Base-by-base conservation (phyloP, 1,140 invertebrate genomes). In the Helicoverpa zea region DNA sequence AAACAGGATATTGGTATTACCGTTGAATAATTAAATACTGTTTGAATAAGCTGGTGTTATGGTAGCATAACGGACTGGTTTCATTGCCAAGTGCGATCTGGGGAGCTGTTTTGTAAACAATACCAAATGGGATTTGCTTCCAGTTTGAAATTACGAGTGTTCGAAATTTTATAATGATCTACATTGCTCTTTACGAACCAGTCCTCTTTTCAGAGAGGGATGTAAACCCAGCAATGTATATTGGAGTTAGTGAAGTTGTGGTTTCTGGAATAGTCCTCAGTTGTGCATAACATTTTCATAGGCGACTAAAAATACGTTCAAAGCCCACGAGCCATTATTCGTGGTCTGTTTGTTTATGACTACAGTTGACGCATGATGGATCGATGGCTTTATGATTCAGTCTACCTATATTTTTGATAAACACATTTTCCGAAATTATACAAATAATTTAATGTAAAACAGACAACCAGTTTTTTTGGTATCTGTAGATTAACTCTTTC, bases 311-410 rank as follows among this genome's bases (percentile, higher is more conserved):
- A 75, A 63, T 75, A 75, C 58, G 35, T 43, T 70, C 35, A 61
- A 18, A 59, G 30, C 73, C n/a, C 13, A n/a, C 35, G 23, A 63
- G 73, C 51, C 58, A 75, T 75, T 73, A 75, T 23, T 30, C 73
- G 43, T 61, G 58, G 58, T 51, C 16, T 75, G 73, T 75, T 75
- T 75, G 58, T 75, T 75, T 75, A 75, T 75, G 61, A 63, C 58
- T 75, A 13, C 73, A 75, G 73, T 75, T 58, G 30, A 49, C 73
- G 43, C 29, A 61, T 75, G 73, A 75, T 75, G 58, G 73, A 75
- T 75, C 73, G 58, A 51, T 76, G 73, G 58, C 47, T 76, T 76
- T 73, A 43, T 29, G 73, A 51, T 61, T 29, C 58, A 30, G n/a
- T 35, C 58, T 75, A 43, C 35, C 35, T 51, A 51, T 63, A 43